phyloP scores from a whole-genome alignment of 2,797 vertebrate species.

The Sebastes oblongus region DNA sequence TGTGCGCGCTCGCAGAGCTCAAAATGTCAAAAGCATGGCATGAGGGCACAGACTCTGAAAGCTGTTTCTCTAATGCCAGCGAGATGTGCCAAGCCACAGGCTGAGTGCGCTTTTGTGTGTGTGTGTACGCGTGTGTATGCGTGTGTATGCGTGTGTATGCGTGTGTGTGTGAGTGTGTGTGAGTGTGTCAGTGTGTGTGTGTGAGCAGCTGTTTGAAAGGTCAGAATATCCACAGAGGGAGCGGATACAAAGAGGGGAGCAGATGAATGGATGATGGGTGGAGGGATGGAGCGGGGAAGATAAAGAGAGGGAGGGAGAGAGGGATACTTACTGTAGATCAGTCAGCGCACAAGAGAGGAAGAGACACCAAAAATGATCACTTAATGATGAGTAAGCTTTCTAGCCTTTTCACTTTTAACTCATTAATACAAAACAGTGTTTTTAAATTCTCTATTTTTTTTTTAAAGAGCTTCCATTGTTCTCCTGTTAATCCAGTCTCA shows the following conservation, averaged over 20 bases:
- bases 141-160: background rate
- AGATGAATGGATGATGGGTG: constrained; percentile 48
- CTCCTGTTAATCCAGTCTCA: background rate
- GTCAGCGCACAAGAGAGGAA: constrained; percentile 11
- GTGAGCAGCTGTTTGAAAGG: constrained; percentile 70
- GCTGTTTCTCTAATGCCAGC: constrained; percentile 58
- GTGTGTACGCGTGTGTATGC: background rate
- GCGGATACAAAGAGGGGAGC: constrained; percentile 22
- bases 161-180: background rate
- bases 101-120: background rate
- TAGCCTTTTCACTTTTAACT: background rate
- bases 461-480: background rate
- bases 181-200: background rate
- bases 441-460: background rate
- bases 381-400: background rate
- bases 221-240: constrained; percentile 54
- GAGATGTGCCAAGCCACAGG: constrained; percentile 55
- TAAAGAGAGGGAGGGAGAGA: background rate
- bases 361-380: background rate
- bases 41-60: constrained; percentile 54
- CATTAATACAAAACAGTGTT: background rate
- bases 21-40: constrained; percentile 69
- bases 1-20: constrained; percentile 31
- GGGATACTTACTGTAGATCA: background rate
- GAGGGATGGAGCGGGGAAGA: background rate